Evolutionary conservation across 35 echinoderm and acorn worm genomes (phyloP), one percentile per base, ranked within the genome.

Genomic region (Heliocidaris erythrogramma): DNA sequence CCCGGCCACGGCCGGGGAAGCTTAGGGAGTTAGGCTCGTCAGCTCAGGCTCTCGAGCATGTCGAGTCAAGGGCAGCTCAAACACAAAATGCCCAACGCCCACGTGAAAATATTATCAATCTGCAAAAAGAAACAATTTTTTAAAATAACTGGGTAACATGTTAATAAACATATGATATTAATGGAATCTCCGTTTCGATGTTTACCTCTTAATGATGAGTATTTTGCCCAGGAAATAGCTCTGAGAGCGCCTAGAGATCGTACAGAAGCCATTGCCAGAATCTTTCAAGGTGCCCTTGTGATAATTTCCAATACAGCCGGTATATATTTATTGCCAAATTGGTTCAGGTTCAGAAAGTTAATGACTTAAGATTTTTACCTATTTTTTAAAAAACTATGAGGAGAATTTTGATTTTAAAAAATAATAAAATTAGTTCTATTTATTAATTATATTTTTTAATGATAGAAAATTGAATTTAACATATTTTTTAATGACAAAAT

Each of bases 261-360:
- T n/a, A 95, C 65, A 92, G 96, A 32, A 95, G 96, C 96, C 96
- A 97, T 97, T 60, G 31, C 94, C 86, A 56, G 56, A 31, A 24
- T 47, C 24, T 47, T 35, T 49, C 61, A 86, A 89, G 86, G 88
- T 90, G 94, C 85, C n/a, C 71, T 94, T 49, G 50, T 95, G 6
- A 21, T 17, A 47, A 49, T 85, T 94, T 94, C 85, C 9, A 21
- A 5, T 78, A 21, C 21, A 21, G 8, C 65, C 27, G 4, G 16
- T 71, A 78, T n/a, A n/a, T n/a, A n/a, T n/a, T n/a, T n/a, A n/a
- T 78, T 78, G 65, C 65, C 65, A 78, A 78, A 5, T 24, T 78
- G 5, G 7, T 27, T 27, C 17, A 42, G 35, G 35, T 1, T 78
- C 65, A 18, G 18, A 78, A 7, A 78, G 65, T 78, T 27, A 78